Percentiles rank a stretch among this genome's conserved stretches.
Evolutionary conservation across 2,888 invertebrate genomes (phyloP).

Genomic region (Drosophila paramelanica): DNA sequence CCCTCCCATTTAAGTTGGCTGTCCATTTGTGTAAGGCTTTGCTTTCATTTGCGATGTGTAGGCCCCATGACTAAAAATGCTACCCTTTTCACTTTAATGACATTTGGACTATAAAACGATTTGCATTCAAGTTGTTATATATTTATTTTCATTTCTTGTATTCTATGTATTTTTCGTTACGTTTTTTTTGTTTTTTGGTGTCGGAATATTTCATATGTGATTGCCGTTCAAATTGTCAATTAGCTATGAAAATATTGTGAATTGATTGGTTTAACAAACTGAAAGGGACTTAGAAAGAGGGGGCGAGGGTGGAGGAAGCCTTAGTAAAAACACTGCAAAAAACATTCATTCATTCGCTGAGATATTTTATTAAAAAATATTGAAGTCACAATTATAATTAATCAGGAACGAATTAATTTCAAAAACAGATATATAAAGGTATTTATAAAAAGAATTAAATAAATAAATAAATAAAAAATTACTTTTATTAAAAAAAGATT

Average conservation of each 20-base stretch:
- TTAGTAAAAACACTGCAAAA: slow-evolving; percentile 19
- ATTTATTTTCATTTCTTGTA: slow-evolving; percentile 19
- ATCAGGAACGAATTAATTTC: too few relatives aligned
- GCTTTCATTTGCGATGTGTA: slow-evolving; percentile 1
- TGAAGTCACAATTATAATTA: too few relatives aligned
- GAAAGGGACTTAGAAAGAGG: not conserved
- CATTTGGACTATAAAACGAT: slow-evolving; percentile 52
- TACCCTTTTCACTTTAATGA: slow-evolving; percentile 66
- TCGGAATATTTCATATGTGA: slow-evolving; percentile 25
- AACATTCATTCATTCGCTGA: not conserved
- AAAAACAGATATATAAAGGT: too few relatives aligned
- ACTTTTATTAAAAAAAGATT: too few relatives aligned
- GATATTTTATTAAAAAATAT: too few relatives aligned
- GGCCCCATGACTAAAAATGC: slow-evolving; percentile 22
- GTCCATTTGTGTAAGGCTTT: slow-evolving; percentile 23
- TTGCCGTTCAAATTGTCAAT: slow-evolving; percentile 66
- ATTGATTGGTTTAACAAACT: slow-evolving; percentile 14
- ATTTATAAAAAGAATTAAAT: too few relatives aligned
- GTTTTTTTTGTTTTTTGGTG: slow-evolving; percentile 4
- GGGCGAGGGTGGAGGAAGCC: not conserved
- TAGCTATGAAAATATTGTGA: slow-evolving; percentile 75
- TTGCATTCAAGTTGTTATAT: slow-evolving; percentile 38
- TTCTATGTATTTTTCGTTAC: not conserved
- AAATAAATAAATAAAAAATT: too few relatives aligned
- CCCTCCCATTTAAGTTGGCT: slow-evolving; percentile 28